Evolutionary conservation across 2,113 vertebrate species (phyloP), one percentile per base, ranked within the genome.

Genomic region (Empidonax traillii): DNA sequence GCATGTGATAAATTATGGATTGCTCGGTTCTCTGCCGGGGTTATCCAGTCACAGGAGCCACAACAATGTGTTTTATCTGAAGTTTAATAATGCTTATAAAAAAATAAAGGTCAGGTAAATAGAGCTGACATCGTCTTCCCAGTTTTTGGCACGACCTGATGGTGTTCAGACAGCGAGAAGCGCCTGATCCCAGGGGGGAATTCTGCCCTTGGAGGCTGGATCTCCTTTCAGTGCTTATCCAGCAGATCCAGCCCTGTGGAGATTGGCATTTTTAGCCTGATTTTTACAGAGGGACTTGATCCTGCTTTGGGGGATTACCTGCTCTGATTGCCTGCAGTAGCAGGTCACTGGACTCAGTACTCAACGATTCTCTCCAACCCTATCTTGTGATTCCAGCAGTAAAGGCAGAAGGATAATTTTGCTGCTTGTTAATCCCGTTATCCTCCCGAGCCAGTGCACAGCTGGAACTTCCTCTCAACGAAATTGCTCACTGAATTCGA

Each of bases 371-470:
- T 75, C 67, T 84, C 43, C 85, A 74, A 80, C 46, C 88, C 44
- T 59, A 5, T 21, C 41, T 6, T 24, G 47, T 30, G 59, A 55
- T 68, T 33, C 53, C 35, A 14, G 39, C 0, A 0, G 49, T 9
- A 14, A 63, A 51, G 10, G 66, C 87, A 74, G 76, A 61, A 25
- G 51, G 58, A 51, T 44, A 8, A 52, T 76, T 77, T 59, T 39
- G 33, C 75, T 77, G 78, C 75, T 46, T 52, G 76, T 74, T 83
- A 58, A 83, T 91, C 74, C 71, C 0, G 7, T 61, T 22, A 75
- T 47, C 56, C 91, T 73, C 31, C 33, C 2, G 17, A 87, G 69
- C 39, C 84, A 24, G 61, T 0, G 2, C 85, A 33, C 84, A 94
- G 81, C 78, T 95, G 87, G 71, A 91, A 12, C 21, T 61, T 76